Evolutionary conservation across 2,113 vertebrate genomes (phyloP).

Genomic region (Rattus rattus): DNA sequence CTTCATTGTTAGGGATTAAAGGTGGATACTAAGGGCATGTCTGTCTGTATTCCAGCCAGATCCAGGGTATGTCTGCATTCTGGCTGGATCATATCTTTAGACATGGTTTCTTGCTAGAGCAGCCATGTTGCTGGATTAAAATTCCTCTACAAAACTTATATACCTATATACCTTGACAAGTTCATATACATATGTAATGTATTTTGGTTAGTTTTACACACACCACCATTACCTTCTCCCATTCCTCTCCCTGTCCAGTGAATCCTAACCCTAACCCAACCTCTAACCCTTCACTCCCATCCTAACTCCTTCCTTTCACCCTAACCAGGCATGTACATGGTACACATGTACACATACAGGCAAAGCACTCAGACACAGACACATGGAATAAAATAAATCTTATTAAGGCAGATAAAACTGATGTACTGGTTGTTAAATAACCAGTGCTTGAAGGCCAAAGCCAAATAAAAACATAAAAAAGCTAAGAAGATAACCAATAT

Average conservation of each 20-base stretch:
- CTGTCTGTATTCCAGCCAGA: no score
- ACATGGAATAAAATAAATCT: background rate
- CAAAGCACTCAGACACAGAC: background rate
- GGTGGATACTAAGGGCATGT: no score
- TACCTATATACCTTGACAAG: background rate
- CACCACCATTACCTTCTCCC: background rate
- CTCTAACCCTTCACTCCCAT: background rate
- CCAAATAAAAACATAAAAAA: background rate
- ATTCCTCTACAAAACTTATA: no score
- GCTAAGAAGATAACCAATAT: background rate
- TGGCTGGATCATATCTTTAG: no score
- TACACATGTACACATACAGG: background rate
- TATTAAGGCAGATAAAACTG: background rate
- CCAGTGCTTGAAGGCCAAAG: background rate
- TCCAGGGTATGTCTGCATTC: no score
- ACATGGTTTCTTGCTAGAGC: no score
- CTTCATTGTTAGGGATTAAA: no score
- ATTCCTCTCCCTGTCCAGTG: background rate
- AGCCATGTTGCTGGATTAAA: no score
- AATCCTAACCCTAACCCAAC: background rate
- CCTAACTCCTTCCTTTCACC: background rate
- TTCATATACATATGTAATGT: background rate
- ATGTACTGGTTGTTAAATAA: background rate
- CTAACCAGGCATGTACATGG: background rate
- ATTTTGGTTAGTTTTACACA: background rate